phyloP scores from a whole-genome alignment of 30 jellyfish, hydroid and myxozoan genomes.

The Mastigias papua region DNA sequence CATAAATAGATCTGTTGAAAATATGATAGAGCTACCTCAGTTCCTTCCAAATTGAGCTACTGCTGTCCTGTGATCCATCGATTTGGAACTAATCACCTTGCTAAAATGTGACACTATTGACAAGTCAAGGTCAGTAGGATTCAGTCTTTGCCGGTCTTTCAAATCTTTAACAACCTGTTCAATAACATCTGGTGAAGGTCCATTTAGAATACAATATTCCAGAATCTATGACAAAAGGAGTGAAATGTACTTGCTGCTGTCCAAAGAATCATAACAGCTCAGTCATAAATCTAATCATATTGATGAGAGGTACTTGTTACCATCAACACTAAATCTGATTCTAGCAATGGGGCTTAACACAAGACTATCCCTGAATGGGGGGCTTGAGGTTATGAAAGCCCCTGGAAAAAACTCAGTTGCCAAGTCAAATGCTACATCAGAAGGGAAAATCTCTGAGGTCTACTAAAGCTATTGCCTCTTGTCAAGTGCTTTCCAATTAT shows the following conservation, averaged over 20 bases:
- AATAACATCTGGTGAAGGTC: neutral
- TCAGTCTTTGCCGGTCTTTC: conserved; percentile 20
- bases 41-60: conserved; percentile 22
- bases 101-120: conserved; percentile 12
- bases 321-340: no score
- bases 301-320: no score
- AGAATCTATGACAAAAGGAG: neutral
- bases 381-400: no score
- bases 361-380: no score
- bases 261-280: neutral
- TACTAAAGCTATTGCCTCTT: no score
- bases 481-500: no score
- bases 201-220: conserved; percentile 21
- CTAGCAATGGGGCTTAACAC: no score
- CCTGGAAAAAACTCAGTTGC: no score
- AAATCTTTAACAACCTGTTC: conserved; percentile 25
- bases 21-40: conserved; percentile 14
- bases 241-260: neutral
- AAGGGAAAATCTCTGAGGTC: no score
- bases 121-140: conserved; percentile 29
- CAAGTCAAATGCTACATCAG: no score
- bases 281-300: no score
- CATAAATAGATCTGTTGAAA: neutral
- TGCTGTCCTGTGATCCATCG: conserved; percentile 25
- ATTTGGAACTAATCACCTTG: neutral